A percentile compares a stretch with the other conserved stretches of the same genome.
Conservation (phyloP, 64 coral and sea anemone genomes). For the Stichodactyla mertensii region DNA sequence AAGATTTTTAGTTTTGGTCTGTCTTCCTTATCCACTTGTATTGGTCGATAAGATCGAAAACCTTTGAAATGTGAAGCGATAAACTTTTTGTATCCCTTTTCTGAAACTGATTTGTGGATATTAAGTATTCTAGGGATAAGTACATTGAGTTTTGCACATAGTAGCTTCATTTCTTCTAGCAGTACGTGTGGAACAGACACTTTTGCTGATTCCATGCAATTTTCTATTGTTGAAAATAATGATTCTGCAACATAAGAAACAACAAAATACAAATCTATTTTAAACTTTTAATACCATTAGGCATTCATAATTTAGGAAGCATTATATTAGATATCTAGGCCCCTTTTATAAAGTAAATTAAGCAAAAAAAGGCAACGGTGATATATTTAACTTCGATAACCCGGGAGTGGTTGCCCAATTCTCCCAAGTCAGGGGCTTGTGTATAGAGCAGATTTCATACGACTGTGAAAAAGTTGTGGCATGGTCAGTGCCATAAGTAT, state of each 20-base stretch:
- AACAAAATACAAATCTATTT: background rate
- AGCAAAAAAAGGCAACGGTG: too few species aligned
- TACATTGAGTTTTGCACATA: constrained; percentile 24
- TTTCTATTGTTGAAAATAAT: background rate
- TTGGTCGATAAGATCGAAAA: background rate
- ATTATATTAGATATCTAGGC: too few species aligned
- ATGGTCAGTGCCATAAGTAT: too few species aligned
- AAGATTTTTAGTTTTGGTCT: background rate
- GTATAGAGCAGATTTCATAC: too few species aligned
- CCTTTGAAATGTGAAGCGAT: background rate
- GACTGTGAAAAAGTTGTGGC: too few species aligned
- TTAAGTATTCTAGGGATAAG: constrained; percentile 16
- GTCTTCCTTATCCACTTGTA: constrained; percentile 12
- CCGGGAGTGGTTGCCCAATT: too few species aligned
- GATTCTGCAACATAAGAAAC: background rate
- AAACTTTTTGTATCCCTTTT: background rate
- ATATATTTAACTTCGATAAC: too few species aligned
- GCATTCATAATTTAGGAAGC: too few species aligned
- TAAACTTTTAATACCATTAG: too few species aligned
- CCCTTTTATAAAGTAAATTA: too few species aligned
- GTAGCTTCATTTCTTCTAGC: constrained; percentile 2
- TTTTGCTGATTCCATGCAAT: background rate
- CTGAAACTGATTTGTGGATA: background rate
- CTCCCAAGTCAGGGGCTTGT: too few species aligned
- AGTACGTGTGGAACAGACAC: constrained; percentile 10